Evolutionary conservation across 2,888 invertebrate species (phyloP).

Genomic region (Drosophila dives): DNA sequence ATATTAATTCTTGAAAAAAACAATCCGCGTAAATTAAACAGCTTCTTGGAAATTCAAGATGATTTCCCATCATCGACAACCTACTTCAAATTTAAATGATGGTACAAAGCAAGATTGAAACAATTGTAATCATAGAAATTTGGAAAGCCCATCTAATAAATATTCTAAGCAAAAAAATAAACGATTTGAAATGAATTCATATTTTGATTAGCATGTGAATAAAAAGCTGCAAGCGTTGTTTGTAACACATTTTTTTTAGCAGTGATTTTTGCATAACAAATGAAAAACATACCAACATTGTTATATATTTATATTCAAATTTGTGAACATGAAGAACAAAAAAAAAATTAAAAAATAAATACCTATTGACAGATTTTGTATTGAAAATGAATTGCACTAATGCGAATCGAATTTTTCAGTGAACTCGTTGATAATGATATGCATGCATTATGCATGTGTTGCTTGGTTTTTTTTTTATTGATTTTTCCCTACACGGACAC

Average conservation of each 20-base stretch:
- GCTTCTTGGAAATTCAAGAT: not conserved
- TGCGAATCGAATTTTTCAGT: conserved; percentile 4
- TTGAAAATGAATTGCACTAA: not conserved
- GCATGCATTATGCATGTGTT: conserved; percentile 28
- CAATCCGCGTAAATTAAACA: not conserved
- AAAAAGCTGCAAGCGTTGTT: not conserved
- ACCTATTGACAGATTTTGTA: not conserved
- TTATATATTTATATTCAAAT: not conserved
- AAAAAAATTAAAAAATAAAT: not conserved
- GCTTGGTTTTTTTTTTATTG: conserved; percentile 45
- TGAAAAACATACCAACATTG: not conserved
- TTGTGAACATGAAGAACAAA: not conserved
- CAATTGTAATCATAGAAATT: no score
- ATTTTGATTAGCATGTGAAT: not conserved
- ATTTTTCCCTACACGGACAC: conserved; percentile 26
- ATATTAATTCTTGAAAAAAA: no score
- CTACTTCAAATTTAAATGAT: not conserved
- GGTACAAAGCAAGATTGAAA: not conserved
- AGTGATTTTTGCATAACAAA: not conserved
- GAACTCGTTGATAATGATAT: conserved; percentile 46
- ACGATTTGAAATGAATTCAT: not conserved
- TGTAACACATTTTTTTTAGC: not conserved
- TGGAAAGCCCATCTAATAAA: not conserved
- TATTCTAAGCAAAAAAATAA: not conserved
- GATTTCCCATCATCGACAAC: not conserved